phyloP scores from a whole-genome alignment of 2,888 invertebrate genomes.

The Xylophagus ater region DNA sequence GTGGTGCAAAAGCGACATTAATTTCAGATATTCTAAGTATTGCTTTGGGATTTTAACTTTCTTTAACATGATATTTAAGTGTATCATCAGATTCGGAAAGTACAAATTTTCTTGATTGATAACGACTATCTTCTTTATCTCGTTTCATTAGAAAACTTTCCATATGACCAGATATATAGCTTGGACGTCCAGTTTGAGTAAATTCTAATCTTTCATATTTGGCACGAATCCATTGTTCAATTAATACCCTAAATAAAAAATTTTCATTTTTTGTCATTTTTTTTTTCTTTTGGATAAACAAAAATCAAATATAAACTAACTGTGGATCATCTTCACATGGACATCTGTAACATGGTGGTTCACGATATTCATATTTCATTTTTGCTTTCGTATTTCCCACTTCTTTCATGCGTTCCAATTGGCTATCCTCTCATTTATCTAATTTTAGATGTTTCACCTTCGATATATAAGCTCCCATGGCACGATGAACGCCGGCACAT shows the following conservation, averaged over 20 bases:
- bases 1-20: conserved; percentile 74
- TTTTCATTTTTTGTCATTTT: too few relatives aligned
- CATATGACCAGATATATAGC: conserved; percentile 68
- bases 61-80: conserved; percentile 63
- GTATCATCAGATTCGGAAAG: conserved; percentile 70
- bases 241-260: conserved; percentile 64
- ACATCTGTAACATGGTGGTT: conserved; percentile 71
- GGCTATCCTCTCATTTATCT: conserved; percentile 81
- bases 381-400: conserved; percentile 70
- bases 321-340: conserved; percentile 66
- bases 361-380: conserved; percentile 68
- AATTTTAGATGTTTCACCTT: conserved; percentile 79
- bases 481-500: conserved; percentile 74
- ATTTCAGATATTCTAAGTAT: conserved; percentile 67
- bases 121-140: conserved; percentile 77
- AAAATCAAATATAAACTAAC: conserved; percentile 44
- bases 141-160: conserved; percentile 81
- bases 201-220: conserved; percentile 87
- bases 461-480: conserved; percentile 78
- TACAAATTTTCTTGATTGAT: conserved; percentile 72
- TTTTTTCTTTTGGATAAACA: too few relatives aligned
- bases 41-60: conserved; percentile 71
- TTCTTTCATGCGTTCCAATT: conserved; percentile 69
- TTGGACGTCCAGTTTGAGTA: conserved; percentile 59
- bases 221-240: conserved; percentile 84